A percentile compares a stretch with the other conserved stretches of the same genome.
Evolutionary conservation across 2,888 invertebrate species (phyloP).

Genomic region (Pyrrhosoma nymphula): DNA sequence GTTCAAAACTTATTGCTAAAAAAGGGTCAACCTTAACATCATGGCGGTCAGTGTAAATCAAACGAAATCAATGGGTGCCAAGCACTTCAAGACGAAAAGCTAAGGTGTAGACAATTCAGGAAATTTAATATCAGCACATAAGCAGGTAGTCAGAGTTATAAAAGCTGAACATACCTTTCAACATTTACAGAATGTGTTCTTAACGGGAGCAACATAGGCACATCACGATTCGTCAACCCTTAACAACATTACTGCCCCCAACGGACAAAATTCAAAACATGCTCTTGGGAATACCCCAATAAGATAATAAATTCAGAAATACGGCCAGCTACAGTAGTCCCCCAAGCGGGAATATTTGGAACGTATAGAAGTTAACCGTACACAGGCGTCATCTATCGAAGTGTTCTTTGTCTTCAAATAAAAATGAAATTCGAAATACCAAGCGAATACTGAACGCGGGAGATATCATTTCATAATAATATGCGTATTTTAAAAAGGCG

Average conservation of each 20-base stretch:
- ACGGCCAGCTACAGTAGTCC: neutral
- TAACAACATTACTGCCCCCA: conserved; percentile 57
- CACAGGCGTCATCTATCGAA: neutral
- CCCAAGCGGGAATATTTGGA: neutral
- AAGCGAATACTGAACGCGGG: neutral
- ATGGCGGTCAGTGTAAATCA: conserved; percentile 64
- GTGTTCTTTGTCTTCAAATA: neutral
- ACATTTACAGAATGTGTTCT: conserved; percentile 62
- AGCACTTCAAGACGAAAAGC: neutral
- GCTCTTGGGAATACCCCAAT: neutral
- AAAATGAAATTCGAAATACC: neutral
- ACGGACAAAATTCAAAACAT: conserved; percentile 64
- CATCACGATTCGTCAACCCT: conserved; percentile 58
- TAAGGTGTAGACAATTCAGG: neutral
- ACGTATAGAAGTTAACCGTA: neutral
- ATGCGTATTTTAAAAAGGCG: too few relatives aligned
- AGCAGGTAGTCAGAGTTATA: neutral
- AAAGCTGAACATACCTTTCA: conserved; percentile 35
- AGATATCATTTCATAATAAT: neutral
- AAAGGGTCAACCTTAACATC: conserved; percentile 61
- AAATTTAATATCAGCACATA: neutral
- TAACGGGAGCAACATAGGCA: conserved; percentile 64
- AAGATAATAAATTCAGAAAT: neutral
- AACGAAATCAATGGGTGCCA: conserved; percentile 48
- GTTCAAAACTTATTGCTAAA: conserved; percentile 55